Conservation (phyloP, 2,888 invertebrate genomes). For the Schizaphis graminum region DNA sequence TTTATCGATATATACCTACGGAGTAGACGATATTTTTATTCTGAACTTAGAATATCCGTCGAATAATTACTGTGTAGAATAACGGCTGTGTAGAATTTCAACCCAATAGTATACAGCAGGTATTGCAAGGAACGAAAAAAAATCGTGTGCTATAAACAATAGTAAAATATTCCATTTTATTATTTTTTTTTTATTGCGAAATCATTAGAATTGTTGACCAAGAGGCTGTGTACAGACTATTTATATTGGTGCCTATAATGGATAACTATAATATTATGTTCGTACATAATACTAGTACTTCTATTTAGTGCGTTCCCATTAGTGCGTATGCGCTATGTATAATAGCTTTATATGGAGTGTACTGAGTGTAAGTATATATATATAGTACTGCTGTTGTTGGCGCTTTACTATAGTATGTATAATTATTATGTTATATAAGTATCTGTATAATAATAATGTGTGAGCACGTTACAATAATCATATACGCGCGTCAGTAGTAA, state of each 20-base stretch:
- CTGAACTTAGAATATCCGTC: neutral
- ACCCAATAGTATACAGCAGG: neutral
- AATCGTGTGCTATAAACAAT: neutral
- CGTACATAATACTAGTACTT: neutral
- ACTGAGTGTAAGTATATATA: neutral
- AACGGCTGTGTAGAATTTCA: neutral
- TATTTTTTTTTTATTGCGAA: neutral
- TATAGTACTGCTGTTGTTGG: neutral
- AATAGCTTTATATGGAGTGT: neutral
- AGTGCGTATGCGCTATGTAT: neutral
- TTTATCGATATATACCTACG: neutral
- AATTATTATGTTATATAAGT: conserved; percentile 1
- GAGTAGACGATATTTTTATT: neutral
- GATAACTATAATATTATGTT: neutral
- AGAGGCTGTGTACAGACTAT: neutral
- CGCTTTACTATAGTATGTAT: neutral
- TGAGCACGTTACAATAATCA: neutral
- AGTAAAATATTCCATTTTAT: neutral
- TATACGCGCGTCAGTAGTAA: neutral
- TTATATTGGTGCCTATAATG: neutral
- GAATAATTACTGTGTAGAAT: neutral
- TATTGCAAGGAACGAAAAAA: neutral
- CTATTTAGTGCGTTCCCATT: neutral
- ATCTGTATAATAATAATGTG: neutral
- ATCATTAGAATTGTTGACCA: neutral